These are phyloP conservation scores for Scaptomyza montana DNA, from an alignment of 1,140 invertebrate species.

Conservation along the genomic window DNA sequence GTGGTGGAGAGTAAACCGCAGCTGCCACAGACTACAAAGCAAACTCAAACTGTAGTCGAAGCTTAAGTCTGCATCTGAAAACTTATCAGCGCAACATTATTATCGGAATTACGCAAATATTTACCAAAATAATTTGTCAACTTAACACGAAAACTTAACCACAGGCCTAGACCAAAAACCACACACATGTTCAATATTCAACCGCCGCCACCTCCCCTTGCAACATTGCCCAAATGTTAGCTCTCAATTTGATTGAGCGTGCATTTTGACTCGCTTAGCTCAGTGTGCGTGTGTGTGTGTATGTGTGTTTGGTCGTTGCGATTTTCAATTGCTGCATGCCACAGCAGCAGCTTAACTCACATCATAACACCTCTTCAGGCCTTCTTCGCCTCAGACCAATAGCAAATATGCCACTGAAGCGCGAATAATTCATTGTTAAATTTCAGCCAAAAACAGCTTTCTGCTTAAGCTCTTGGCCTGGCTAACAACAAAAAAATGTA, in stretches of 20 bases:
- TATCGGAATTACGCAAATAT: conserved; percentile 78
- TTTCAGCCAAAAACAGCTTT: conserved; percentile 44
- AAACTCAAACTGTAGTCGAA: conserved; percentile 26
- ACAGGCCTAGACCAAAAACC: conserved; percentile 29
- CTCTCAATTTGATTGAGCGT: conserved; percentile 46
- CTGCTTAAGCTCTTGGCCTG: conserved; percentile 42
- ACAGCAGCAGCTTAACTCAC: background rate
- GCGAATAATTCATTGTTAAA: conserved; percentile 75
- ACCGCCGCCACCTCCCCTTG: background rate
- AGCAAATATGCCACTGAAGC: conserved; percentile 51
- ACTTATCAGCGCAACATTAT: conserved; percentile 65
- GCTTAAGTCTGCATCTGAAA: background rate
- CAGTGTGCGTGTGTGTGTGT: background rate
- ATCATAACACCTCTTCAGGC: background rate
- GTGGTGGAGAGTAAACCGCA: conserved; percentile 56
- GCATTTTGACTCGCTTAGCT: conserved; percentile 26
- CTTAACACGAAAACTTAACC: conserved; percentile 72
- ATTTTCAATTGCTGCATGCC: conserved; percentile 13
- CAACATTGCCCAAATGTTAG: conserved; percentile 7
- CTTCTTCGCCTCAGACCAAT: background rate
- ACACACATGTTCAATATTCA: conserved; percentile 1
- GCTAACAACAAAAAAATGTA: conserved; percentile 1
- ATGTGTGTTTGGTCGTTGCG: conserved; percentile 1
- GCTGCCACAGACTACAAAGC: conserved; percentile 52
- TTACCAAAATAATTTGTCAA: conserved; percentile 82